These are phyloP conservation scores for Cyclopterus lumpus DNA, from an alignment of 2,797 vertebrate species.

Conservation along the genomic window DNA sequence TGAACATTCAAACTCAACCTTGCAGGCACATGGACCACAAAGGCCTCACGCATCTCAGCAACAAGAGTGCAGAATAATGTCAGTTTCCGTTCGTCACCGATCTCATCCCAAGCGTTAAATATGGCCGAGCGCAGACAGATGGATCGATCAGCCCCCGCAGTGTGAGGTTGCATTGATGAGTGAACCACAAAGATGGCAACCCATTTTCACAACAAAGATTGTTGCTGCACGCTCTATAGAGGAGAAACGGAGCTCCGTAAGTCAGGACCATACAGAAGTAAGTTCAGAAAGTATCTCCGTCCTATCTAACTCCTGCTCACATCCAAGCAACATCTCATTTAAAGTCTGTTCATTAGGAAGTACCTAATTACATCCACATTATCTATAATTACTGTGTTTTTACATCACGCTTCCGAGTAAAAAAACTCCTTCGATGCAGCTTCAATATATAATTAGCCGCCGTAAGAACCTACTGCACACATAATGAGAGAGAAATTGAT, in stretches of 20 bases:
- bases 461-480: constrained; percentile 61
- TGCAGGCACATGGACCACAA: constrained; percentile 6
- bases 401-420: constrained; percentile 69
- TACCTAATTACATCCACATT: constrained; percentile 79
- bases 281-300: constrained; percentile 33
- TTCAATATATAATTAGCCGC: constrained; percentile 76
- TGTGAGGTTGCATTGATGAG: constrained; percentile 56
- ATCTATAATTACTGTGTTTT: constrained; percentile 82
- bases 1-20: neutral
- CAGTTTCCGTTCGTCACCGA: constrained; percentile 25
- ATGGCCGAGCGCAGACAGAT: constrained; percentile 3
- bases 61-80: neutral
- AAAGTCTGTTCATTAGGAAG: constrained; percentile 76
- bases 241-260: constrained; percentile 16
- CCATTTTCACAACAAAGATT: constrained; percentile 41
- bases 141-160: constrained; percentile 46
- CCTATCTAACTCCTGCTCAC: constrained; percentile 30
- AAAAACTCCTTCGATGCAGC: constrained; percentile 69
- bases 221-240: constrained; percentile 9
- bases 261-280: constrained; percentile 38
- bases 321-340: constrained; percentile 65
- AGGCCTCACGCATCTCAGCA: neutral
- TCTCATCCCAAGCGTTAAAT: constrained; percentile 34
- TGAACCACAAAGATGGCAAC: constrained; percentile 26
- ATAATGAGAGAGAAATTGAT: constrained; percentile 69